Conservation (phyloP, 2,113 vertebrate species). For the Campylomormyrus tamandua region DNA sequence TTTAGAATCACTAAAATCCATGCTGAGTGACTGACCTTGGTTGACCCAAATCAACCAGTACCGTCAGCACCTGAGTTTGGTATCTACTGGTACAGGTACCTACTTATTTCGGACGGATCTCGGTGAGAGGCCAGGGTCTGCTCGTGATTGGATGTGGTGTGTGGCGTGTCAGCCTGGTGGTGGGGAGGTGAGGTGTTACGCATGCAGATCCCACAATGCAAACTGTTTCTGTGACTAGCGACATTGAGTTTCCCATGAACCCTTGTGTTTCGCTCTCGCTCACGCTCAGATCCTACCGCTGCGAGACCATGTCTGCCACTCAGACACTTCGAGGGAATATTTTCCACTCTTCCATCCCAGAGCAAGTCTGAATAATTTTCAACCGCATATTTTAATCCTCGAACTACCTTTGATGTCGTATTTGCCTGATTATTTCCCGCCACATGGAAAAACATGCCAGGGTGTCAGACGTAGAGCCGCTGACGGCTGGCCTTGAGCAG, state of each 20-base stretch:
- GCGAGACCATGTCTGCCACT: slow-evolving; percentile 55
- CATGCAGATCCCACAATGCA: background rate
- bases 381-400: slow-evolving; percentile 65
- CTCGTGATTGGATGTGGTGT: background rate
- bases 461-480: slow-evolving; percentile 49
- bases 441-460: slow-evolving; percentile 42
- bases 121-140: background rate
- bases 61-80: background rate
- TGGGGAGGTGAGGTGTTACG: background rate
- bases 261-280: background rate
- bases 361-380: slow-evolving; percentile 63
- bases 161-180: background rate
- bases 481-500: slow-evolving; percentile 45
- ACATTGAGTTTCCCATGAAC: background rate
- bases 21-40: background rate
- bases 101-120: background rate
- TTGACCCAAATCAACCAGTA: background rate
- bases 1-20: background rate
- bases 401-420: slow-evolving; percentile 70
- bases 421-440: slow-evolving; percentile 66
- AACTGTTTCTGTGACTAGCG: background rate
- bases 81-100: background rate
- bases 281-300: slow-evolving; percentile 28
- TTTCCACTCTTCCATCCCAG: slow-evolving; percentile 57
- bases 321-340: slow-evolving; percentile 65